Evolutionary conservation across 1,140 invertebrate species (phyloP).

Genomic region (Nilaparvata lugens): DNA sequence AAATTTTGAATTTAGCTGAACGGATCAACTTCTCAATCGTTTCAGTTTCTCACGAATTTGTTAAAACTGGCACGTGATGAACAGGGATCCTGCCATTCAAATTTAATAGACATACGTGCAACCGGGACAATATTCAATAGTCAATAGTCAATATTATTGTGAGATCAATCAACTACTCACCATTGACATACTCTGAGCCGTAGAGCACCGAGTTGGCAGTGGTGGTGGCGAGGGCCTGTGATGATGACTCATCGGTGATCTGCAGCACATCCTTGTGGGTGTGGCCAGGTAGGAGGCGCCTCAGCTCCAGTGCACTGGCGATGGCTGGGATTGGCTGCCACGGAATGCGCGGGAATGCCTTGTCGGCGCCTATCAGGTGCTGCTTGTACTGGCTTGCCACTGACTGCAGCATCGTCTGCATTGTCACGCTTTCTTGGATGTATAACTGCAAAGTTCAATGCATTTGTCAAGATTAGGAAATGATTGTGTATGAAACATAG

Average conservation of each 20-base stretch:
- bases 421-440: constrained; percentile 56
- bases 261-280: constrained; percentile 11
- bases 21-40: too few relatives aligned
- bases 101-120: too few relatives aligned
- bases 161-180: too few relatives aligned
- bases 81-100: too few relatives aligned
- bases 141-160: too few relatives aligned
- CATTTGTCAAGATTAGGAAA: constrained; percentile 6
- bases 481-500: too few relatives aligned
- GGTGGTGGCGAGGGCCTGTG: background rate
- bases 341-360: constrained; percentile 44
- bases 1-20: too few relatives aligned
- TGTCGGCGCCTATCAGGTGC: constrained; percentile 33
- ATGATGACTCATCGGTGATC: constrained; percentile 19
- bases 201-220: constrained; percentile 58
- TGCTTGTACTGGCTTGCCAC: constrained; percentile 25
- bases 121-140: too few relatives aligned
- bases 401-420: constrained; percentile 34
- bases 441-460: constrained; percentile 47
- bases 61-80: too few relatives aligned
- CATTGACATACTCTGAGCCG: constrained; percentile 59
- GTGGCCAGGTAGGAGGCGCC: background rate
- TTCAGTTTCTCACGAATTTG: too few relatives aligned
- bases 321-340: constrained; percentile 54
- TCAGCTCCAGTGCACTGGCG: background rate